Evolutionary conservation across 2,888 invertebrate genomes (phyloP).

Genomic region (Galeopsomyia nigrocyanea): DNA sequence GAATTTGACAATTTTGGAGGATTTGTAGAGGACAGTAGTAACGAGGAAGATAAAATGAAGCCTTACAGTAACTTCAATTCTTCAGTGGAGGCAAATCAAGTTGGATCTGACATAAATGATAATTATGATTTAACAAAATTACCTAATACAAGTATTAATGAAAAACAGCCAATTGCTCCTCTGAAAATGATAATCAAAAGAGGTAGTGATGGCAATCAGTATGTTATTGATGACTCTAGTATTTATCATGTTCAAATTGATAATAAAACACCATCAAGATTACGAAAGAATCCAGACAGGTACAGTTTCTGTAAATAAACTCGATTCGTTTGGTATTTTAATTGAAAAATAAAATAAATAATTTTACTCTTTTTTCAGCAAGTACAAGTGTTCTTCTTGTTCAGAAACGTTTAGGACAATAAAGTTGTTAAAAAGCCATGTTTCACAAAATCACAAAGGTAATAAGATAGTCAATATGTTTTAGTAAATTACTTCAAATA

Average conservation of each 20-base stretch:
- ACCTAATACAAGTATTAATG: neutral
- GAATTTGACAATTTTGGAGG: slow-evolving; percentile 45
- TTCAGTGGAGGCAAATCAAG: slow-evolving; percentile 31
- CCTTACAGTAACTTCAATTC: slow-evolving; percentile 10
- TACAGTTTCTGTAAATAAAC: slow-evolving; percentile 12
- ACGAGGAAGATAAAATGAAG: slow-evolving; percentile 3
- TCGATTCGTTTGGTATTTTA: slow-evolving; percentile 25
- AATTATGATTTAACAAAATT: slow-evolving; percentile 15
- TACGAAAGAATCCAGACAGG: slow-evolving; percentile 33
- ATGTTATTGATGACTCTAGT: slow-evolving; percentile 33
- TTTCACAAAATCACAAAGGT: slow-evolving; percentile 45
- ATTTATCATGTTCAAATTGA: slow-evolving; percentile 2
- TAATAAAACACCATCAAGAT: slow-evolving; percentile 15
- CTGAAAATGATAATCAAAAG: slow-evolving; percentile 45
- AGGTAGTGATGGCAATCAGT: slow-evolving; percentile 38
- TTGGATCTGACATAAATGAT: slow-evolving; percentile 28
- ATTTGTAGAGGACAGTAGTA: slow-evolving; percentile 28
- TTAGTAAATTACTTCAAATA: no score
- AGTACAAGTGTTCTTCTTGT: slow-evolving; percentile 42
- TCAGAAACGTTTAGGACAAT: slow-evolving; percentile 41
- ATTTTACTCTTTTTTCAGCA: slow-evolving; percentile 17
- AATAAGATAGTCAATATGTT: neutral
- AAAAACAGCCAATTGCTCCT: slow-evolving; percentile 7
- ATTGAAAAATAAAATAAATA: slow-evolving; percentile 15
- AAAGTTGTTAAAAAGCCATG: slow-evolving; percentile 36